Evolutionary conservation across 2,888 invertebrate species (phyloP).

Genomic region (Dasysyrphus albostriatus): DNA sequence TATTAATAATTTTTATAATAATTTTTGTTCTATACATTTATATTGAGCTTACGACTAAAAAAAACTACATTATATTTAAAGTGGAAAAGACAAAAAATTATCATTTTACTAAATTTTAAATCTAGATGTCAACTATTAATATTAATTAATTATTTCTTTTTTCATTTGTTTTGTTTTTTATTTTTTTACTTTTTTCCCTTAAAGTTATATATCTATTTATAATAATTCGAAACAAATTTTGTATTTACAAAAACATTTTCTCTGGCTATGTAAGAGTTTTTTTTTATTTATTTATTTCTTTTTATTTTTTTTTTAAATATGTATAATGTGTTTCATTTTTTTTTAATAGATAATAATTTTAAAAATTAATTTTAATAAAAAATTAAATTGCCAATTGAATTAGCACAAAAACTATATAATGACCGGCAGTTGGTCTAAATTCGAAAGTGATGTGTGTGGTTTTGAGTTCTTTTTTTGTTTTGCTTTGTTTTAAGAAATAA

Average conservation of each 20-base stretch:
- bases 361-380: constrained; percentile 60
- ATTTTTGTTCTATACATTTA: constrained; percentile 72
- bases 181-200: constrained; percentile 54
- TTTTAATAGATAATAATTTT: constrained; percentile 47
- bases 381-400: constrained; percentile 71
- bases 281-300: not conserved
- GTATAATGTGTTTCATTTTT: not conserved
- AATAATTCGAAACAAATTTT: constrained; percentile 72
- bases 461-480: constrained; percentile 16
- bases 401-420: constrained; percentile 54
- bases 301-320: constrained; percentile 23
- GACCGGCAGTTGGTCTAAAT: constrained; percentile 66
- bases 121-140: constrained; percentile 73
- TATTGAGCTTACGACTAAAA: constrained; percentile 66
- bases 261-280: constrained; percentile 33
- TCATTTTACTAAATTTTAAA: constrained; percentile 75
- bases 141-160: constrained; percentile 28
- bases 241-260: constrained; percentile 71
- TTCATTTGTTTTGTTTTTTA: constrained; percentile 5
- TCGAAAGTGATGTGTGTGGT: constrained; percentile 61
- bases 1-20: constrained; percentile 44
- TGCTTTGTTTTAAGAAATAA: constrained; percentile 38
- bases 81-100: constrained; percentile 76
- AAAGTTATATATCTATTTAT: constrained; percentile 39
- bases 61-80: constrained; percentile 72